Conservation (phyloP, 2,888 invertebrate species). For the Vanessa cardui region DNA sequence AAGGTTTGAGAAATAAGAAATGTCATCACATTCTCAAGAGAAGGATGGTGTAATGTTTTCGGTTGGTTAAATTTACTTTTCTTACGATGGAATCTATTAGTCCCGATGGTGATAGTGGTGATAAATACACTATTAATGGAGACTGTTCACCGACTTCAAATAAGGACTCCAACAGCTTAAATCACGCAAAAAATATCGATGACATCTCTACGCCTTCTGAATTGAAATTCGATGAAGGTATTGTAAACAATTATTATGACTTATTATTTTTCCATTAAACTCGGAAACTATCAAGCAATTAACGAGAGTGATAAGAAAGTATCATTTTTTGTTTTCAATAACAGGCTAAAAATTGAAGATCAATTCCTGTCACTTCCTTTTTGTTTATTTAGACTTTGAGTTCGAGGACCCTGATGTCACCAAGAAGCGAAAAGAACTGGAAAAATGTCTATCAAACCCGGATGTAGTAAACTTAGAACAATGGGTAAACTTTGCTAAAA, state of each 20-base stretch:
- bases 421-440: conserved; percentile 83
- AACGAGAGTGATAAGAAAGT: neutral
- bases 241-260: conserved; percentile 60
- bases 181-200: conserved; percentile 77
- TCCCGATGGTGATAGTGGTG: conserved; percentile 58
- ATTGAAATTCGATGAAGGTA: conserved; percentile 88
- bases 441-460: conserved; percentile 78
- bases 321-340: conserved; percentile 8
- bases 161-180: conserved; percentile 59
- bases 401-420: conserved; percentile 84
- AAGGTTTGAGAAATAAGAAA: conserved; percentile 47
- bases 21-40: conserved; percentile 52
- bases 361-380: conserved; percentile 36
- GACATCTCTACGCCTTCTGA: conserved; percentile 84
- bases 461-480: conserved; percentile 74
- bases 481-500: conserved; percentile 84
- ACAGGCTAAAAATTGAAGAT: conserved; percentile 49
- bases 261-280: conserved; percentile 18
- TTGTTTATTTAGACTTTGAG: conserved; percentile 75
- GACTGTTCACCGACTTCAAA: conserved; percentile 60
- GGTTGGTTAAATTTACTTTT: conserved; percentile 61
- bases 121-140: conserved; percentile 66
- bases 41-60: conserved; percentile 76
- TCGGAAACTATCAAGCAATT: neutral
- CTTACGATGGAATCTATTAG: conserved; percentile 68